These are phyloP conservation scores for Leucophora obtusa DNA, from an alignment of 2,888 invertebrate species.

Conservation along the genomic window DNA sequence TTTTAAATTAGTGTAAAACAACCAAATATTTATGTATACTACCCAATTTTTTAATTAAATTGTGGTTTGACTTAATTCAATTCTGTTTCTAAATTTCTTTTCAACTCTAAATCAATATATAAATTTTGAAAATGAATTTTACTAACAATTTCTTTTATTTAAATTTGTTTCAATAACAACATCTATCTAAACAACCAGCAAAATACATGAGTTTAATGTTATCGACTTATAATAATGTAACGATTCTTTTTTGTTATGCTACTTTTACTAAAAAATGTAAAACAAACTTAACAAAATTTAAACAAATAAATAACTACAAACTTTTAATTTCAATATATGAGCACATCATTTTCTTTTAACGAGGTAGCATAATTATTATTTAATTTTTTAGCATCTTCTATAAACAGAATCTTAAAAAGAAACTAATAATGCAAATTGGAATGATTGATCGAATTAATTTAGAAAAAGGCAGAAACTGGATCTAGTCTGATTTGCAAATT, in stretches of 20 bases:
- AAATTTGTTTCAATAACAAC: neutral
- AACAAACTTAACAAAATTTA: neutral
- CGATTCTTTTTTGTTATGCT: conserved; percentile 9
- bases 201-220: conserved; percentile 14
- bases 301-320: conserved; percentile 14
- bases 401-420: neutral
- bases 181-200: conserved; percentile 17
- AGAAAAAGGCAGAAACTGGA: too few relatives aligned
- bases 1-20: too few relatives aligned
- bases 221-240: neutral
- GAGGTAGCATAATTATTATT: conserved; percentile 65
- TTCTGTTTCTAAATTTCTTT: too few relatives aligned
- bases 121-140: too few relatives aligned
- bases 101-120: neutral
- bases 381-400: neutral
- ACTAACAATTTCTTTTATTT: neutral
- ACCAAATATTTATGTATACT: too few relatives aligned
- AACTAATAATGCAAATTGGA: neutral
- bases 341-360: conserved; percentile 65
- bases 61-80: too few relatives aligned
- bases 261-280: neutral
- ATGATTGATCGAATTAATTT: too few relatives aligned
- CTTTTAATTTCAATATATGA: conserved; percentile 50
- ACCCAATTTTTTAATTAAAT: too few relatives aligned
- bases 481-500: too few relatives aligned